phyloP scores from a whole-genome alignment of 2,888 invertebrate species.

The Physocephala rufipes region DNA sequence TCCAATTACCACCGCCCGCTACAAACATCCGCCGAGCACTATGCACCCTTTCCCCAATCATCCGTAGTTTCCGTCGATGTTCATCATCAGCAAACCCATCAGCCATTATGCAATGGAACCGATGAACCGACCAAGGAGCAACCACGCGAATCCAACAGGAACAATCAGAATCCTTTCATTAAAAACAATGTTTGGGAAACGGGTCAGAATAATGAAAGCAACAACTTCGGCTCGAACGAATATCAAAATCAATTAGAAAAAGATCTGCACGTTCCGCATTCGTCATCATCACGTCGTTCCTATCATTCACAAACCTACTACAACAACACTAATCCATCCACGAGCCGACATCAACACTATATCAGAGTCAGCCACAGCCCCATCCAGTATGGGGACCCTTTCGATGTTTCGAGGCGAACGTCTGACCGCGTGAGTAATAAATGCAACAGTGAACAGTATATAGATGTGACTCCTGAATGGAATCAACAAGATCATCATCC shows the following conservation, averaged over 20 bases:
- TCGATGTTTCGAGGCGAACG: constrained; percentile 7
- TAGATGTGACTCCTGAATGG: constrained; percentile 40
- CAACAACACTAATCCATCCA: constrained; percentile 28
- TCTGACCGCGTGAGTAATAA: constrained; percentile 20
- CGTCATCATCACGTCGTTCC: constrained; percentile 42
- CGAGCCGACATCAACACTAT: constrained; percentile 48
- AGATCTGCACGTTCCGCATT: constrained; percentile 52
- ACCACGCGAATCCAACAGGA: constrained; percentile 30
- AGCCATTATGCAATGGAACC: constrained; percentile 44
- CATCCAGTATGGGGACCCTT: constrained; percentile 50
- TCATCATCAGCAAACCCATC: constrained; percentile 45
- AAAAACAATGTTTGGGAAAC: constrained; percentile 63
- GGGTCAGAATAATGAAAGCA: constrained; percentile 51
- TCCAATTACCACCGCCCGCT: constrained; percentile 50
- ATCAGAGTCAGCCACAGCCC: constrained; percentile 59
- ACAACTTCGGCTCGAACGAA: constrained; percentile 60
- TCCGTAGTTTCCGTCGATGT: constrained; percentile 40
- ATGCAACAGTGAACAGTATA: constrained; percentile 51
- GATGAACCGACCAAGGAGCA: constrained; percentile 22
- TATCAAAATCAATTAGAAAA: constrained; percentile 42
- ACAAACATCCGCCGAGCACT: constrained; percentile 38
- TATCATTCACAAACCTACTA: constrained; percentile 42
- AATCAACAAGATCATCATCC: constrained; percentile 29
- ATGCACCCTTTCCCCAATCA: constrained; percentile 34
- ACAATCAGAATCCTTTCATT: constrained; percentile 61